Evolutionary conservation across 1,140 invertebrate species (phyloP).

Genomic region (Parapsyche elsis): DNA sequence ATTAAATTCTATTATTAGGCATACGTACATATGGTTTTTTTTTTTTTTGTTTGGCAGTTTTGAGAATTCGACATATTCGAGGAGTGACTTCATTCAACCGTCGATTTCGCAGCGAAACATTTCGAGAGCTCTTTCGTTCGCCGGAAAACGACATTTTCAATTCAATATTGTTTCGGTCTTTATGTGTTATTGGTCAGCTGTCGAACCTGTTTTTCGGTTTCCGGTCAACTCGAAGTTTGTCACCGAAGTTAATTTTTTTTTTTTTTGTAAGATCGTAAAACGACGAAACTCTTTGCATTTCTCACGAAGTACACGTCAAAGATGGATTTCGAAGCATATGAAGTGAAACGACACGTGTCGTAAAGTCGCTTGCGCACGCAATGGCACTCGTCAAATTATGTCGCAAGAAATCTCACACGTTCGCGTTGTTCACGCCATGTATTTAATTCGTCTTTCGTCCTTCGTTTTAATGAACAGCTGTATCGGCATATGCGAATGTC

Average conservation of each 20-base stretch:
- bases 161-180: slow-evolving; percentile 49
- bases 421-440: not conserved
- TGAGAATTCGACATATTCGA: not conserved
- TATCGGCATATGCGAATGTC: not conserved
- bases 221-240: slow-evolving; percentile 41
- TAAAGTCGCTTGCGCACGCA: too few species aligned
- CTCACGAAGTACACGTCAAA: not conserved
- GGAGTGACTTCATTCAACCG: not conserved
- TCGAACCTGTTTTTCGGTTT: slow-evolving; percentile 51
- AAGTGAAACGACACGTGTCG: too few species aligned
- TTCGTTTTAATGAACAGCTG: slow-evolving; percentile 30
- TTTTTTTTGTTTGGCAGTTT: too few species aligned
- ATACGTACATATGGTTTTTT: too few species aligned
- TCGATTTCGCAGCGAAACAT: not conserved
- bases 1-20: too few species aligned
- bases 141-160: slow-evolving; percentile 19
- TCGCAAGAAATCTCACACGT: not conserved
- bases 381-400: not conserved
- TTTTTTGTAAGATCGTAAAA: not conserved
- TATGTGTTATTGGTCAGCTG: slow-evolving; percentile 47
- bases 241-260: not conserved
- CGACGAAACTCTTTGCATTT: not conserved
- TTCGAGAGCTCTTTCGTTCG: too few species aligned
- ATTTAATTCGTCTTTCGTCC: slow-evolving; percentile 1
- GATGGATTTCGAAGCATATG: not conserved